Percentiles rank a stretch among this genome's conserved stretches.
These are phyloP conservation scores for Temnothorax unifasciatus DNA, from an alignment of 2,888 invertebrate genomes.

Conservation along the genomic window DNA sequence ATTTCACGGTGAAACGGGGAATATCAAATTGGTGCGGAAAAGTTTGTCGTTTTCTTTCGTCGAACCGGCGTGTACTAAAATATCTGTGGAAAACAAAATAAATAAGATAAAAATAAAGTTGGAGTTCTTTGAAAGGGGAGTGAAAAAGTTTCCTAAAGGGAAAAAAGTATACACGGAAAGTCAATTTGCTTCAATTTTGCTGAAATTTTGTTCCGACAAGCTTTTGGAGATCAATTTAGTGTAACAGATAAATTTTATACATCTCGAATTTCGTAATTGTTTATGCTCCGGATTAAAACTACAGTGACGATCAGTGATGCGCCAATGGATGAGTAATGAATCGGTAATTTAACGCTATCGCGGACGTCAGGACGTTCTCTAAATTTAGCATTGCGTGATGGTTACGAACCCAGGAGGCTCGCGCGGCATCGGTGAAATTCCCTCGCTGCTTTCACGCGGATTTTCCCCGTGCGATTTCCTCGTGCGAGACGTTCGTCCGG, in stretches of 20 bases:
- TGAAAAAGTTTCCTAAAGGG: neutral
- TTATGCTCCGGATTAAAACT: neutral
- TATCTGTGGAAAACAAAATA: neutral
- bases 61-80: neutral
- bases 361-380: slow-evolving; percentile 1
- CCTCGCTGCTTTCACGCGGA: neutral
- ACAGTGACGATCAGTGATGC: neutral
- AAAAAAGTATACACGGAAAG: neutral
- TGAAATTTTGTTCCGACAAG: neutral
- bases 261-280: neutral
- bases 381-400: slow-evolving; percentile 7
- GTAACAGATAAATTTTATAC: neutral
- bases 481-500: neutral
- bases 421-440: slow-evolving; percentile 11
- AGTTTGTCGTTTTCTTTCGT: neutral
- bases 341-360: neutral
- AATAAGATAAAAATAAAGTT: neutral
- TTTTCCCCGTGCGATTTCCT: neutral
- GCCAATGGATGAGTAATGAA: slow-evolving; percentile 2
- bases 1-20: neutral
- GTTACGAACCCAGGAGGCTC: neutral
- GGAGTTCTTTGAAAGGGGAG: neutral
- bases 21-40: neutral
- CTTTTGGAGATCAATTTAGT: neutral
- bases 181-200: neutral